Percentiles rank a stretch among this genome's conserved stretches.
These are phyloP conservation scores for Serinus canaria DNA, from an alignment of 2,113 vertebrate species.

Conservation along the genomic window DNA sequence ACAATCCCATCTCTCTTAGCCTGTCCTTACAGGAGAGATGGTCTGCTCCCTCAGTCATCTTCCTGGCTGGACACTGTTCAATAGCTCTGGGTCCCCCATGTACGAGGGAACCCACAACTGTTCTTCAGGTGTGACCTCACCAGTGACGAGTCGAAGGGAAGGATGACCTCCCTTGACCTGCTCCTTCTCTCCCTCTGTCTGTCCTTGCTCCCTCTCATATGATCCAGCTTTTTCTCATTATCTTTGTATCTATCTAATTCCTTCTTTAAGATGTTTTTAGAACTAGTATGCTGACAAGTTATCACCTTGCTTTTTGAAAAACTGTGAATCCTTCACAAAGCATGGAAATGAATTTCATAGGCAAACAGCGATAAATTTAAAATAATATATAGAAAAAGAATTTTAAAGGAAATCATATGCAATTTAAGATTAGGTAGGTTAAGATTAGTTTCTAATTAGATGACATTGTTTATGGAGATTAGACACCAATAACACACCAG, in stretches of 20 bases:
- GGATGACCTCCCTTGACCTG: neutral
- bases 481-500: constrained; percentile 9
- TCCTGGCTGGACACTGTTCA: neutral
- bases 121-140: neutral
- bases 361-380: neutral
- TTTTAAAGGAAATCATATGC: neutral
- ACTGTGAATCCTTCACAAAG: neutral
- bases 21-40: neutral
- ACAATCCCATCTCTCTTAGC: neutral
- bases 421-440: neutral
- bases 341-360: neutral
- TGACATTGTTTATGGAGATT: neutral
- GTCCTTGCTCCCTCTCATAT: neutral
- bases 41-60: neutral
- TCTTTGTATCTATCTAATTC: neutral
- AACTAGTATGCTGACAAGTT: neutral
- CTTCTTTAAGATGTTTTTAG: neutral
- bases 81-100: neutral
- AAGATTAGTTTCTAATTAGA: neutral
- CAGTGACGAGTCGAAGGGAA: neutral
- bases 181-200: neutral
- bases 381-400: neutral
- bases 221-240: neutral
- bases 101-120: neutral
- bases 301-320: neutral